Evolutionary conservation across 2,113 vertebrate genomes (phyloP), one percentile per base, ranked within the genome.

Genomic region (Ptychochromis oligacanthus): DNA sequence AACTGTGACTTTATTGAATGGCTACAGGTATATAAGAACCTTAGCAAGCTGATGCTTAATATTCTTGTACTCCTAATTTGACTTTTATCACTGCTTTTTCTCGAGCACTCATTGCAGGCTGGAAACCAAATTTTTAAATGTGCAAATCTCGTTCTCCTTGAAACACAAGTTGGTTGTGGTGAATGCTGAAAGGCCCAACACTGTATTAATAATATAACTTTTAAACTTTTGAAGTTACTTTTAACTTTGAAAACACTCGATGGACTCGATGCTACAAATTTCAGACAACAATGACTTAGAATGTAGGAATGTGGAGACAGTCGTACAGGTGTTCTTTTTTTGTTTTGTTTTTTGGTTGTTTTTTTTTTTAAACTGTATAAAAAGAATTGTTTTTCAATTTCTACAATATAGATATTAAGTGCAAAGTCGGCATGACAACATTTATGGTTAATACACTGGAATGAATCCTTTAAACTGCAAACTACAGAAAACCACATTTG

Each of bases 41-140:
- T 87, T 36, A 79, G 55, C 5, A 10, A 83, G 83, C 59, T 64
- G 54, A 82, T 78, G 58, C 67, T 84, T 80, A 84, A 88, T 88
- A 78, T 84, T 81, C 43, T 58, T 36, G 34, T 70, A 56, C 52
- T 55, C 40, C 11, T 81, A 84, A 88, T 81, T 84, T 80, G 76
- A 82, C 84, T 83, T 89, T 81, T 76, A 10, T 22, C 31, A 22
- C 22, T 38, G 43, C 24, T 64, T 22, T 52, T 3, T 22, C 26
- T 26, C 31, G 22, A 64, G 40, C 40, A 64, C 61, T 64, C 61
- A 22, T 22, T 4, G 6, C 2, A 2, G 36, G 8, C 36, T 36
- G 36, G 36, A 36, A 36, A 36, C 5, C 8, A 8, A 36, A 6
- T 34, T 7, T 61, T 31, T 59, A 14, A 60, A 4, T 5, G 17